phyloP scores from a whole-genome alignment of 2,113 vertebrate species.

The Epinephelus cyanopodus region DNA sequence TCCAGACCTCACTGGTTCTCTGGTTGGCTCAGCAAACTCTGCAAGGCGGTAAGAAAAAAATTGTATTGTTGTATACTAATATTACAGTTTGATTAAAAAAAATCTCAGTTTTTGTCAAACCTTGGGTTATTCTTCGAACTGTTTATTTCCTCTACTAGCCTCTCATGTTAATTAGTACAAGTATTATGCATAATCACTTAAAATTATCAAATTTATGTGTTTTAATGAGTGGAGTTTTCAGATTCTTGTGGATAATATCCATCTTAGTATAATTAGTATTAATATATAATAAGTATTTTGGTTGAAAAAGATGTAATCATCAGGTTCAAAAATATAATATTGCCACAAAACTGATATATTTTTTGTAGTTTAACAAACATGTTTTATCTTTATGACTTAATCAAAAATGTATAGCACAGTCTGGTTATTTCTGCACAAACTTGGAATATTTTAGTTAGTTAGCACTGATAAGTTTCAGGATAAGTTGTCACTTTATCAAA shows the following conservation, averaged over 20 bases:
- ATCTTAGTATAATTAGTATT: neutral
- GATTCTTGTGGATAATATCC: neutral
- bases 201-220: neutral
- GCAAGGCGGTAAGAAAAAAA: constrained; percentile 79
- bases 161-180: neutral
- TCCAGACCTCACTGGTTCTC: constrained; percentile 82
- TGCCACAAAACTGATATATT: neutral
- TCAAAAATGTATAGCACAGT: neutral
- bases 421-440: neutral
- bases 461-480: too few species aligned
- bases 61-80: neutral
- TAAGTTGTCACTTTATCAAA: constrained; percentile 2
- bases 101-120: neutral
- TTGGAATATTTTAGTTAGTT: neutral
- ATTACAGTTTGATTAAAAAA: too few species aligned
- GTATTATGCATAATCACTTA: neutral
- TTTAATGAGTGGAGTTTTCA: neutral
- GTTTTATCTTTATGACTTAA: neutral
- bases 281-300: too few species aligned
- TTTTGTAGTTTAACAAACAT: neutral
- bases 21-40: constrained; percentile 81
- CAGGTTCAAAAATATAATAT: neutral
- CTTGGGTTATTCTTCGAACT: neutral
- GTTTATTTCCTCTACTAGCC: neutral
- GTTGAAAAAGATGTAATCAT: neutral